Evolutionary conservation across 2,888 invertebrate species (phyloP).

Genomic region (Pollenia angustigena): DNA sequence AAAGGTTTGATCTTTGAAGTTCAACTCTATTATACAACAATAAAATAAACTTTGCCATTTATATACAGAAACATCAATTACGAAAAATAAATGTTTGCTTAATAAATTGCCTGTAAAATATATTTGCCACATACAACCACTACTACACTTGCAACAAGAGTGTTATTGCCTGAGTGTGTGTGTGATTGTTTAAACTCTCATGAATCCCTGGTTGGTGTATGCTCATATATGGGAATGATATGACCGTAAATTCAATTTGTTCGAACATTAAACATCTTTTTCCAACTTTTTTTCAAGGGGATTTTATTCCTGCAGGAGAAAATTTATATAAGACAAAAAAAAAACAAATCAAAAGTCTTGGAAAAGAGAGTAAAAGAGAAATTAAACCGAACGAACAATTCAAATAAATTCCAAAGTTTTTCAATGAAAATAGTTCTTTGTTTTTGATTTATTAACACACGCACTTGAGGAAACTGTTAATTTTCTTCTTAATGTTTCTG

Average conservation of each 20-base stretch:
- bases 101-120: conserved; percentile 73
- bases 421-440: conserved; percentile 58
- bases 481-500: not conserved
- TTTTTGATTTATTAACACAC: conserved; percentile 66
- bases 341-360: not conserved
- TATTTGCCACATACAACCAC: conserved; percentile 45
- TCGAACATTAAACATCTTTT: conserved; percentile 64
- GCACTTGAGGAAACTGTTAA: conserved; percentile 10
- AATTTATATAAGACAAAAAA: conserved; percentile 1
- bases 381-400: conserved; percentile 55
- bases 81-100: conserved; percentile 68
- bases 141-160: not conserved
- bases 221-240: not conserved
- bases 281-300: not conserved
- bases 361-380: not conserved
- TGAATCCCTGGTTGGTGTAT: not conserved
- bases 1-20: conserved; percentile 24
- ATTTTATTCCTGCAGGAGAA: not conserved
- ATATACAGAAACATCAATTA: conserved; percentile 68
- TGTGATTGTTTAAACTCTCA: not conserved
- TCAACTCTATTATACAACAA: conserved; percentile 57
- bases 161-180: not conserved
- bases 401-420: conserved; percentile 72
- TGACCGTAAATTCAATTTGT: conserved; percentile 59
- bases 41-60: conserved; percentile 49